Conservation (phyloP, 1,140 invertebrate genomes). For the Drosophila ambigua region DNA sequence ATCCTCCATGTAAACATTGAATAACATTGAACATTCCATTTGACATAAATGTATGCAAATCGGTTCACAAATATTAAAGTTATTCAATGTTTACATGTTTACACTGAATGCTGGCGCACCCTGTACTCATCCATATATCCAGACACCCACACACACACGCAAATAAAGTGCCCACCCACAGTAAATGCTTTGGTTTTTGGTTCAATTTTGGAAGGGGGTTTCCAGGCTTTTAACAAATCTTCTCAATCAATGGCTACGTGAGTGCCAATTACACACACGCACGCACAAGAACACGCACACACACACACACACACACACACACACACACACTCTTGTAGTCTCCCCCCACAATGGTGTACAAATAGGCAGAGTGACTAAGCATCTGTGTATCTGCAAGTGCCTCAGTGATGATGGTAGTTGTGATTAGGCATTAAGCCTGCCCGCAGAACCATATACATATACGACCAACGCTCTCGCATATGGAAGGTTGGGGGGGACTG, state of each 20-base stretch:
- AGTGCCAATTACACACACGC: conserved; percentile 61
- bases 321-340: too few species aligned
- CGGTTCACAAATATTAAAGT: too few species aligned
- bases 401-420: conserved; percentile 32
- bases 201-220: conserved; percentile 45
- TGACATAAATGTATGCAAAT: too few species aligned
- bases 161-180: conserved; percentile 6
- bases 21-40: too few species aligned
- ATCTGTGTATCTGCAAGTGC: conserved; percentile 16
- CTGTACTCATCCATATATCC: conserved; percentile 1
- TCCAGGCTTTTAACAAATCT: conserved; percentile 60
- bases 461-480: neutral
- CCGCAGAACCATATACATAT: neutral
- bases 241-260: conserved; percentile 71
- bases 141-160: neutral
- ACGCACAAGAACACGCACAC: neutral
- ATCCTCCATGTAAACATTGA: too few species aligned
- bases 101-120: too few species aligned
- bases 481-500: neutral
- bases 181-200: conserved; percentile 60
- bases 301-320: neutral
- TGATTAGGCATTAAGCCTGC: conserved; percentile 54
- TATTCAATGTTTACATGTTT: too few species aligned
- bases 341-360: neutral
- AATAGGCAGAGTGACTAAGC: conserved; percentile 34